Percentiles rank a stretch among this genome's conserved stretches.
Evolutionary conservation across 2,797 vertebrate species (phyloP).

Genomic region (Lepilemur ruficaudatus): DNA sequence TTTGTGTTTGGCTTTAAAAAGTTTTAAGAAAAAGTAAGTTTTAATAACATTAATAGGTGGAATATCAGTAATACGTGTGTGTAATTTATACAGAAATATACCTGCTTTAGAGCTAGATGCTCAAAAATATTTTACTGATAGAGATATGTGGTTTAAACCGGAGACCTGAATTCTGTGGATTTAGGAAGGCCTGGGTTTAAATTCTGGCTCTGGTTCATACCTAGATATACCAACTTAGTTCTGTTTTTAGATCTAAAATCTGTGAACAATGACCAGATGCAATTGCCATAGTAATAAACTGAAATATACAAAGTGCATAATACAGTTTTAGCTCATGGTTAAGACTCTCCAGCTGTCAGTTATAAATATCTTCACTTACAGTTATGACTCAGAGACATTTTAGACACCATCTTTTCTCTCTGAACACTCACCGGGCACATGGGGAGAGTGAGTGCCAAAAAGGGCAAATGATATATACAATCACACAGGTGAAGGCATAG

Average conservation of each 20-base stretch:
- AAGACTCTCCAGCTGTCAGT: background rate
- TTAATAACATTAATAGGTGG: background rate
- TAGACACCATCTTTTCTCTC: background rate
- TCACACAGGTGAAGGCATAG: background rate
- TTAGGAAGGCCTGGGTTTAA: background rate
- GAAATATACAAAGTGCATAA: background rate
- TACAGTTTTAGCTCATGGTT: background rate
- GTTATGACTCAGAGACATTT: background rate
- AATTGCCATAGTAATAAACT: background rate
- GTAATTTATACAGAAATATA: background rate
- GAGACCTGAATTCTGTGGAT: background rate
- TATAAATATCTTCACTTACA: background rate
- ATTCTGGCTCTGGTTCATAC: background rate
- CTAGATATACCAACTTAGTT: background rate
- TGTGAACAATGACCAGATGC: no score
- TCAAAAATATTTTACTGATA: background rate
- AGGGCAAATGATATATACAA: no score
- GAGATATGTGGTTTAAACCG: background rate
- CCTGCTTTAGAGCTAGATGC: background rate
- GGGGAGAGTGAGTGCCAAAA: background rate
- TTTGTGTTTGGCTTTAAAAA: background rate
- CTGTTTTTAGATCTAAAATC: background rate
- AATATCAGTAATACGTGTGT: background rate
- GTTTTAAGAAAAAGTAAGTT: background rate
- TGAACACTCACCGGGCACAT: background rate